Base-by-base conservation (phyloP, 2,113 vertebrate species). In the Tauraco erythrolophus region DNA sequence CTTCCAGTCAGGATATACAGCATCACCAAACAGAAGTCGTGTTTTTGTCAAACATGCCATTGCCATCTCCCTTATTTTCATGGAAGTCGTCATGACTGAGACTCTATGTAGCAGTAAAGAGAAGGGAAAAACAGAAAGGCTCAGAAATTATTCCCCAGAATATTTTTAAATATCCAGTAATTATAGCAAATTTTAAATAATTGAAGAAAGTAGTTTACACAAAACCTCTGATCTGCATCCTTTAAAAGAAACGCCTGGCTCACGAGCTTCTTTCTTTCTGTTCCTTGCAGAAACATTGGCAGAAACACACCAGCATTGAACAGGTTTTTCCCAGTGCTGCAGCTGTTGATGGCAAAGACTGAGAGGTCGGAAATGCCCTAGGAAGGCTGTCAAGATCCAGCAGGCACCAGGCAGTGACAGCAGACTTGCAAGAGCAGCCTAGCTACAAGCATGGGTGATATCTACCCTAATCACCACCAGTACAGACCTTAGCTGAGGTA, bases 161-260 rank as follows among this genome's bases (percentile, higher is more conserved):
- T 83, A 90, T 56, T 90, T 92, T 93, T 25, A 84, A 94, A 64
- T 84, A 37, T 18, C 21, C 27, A 60, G 57, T 71, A 86, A 80
- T 93, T 93, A 77, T 8, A 77, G 56, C 12, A 88, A 33, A 46
- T 83, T 77, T 92, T 70, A 62, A 90, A 80, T 61, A 77, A 82
- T 45, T 77, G 19, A 88, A 92, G 43, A 62, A 83, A 54, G 9
- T 39, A 27, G 23, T 81, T 84, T 64, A 56, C 60, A 75, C 33
- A 62, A 86, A 91, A 58, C 27, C 30, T 89, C 82, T 56, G 37
- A 58, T 65, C 57, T 11, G 0, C 2, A 2, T 86, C 92, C 18
- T 88, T 90, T 85, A 31, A 39, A 85, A 85, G 37, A 88, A 72
- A 80, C 13, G 92, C 10, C 69, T 77, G 48, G n/a, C 45, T 91